Evolutionary conservation across 2,888 invertebrate species (phyloP).

Genomic region (Phasia obesa): DNA sequence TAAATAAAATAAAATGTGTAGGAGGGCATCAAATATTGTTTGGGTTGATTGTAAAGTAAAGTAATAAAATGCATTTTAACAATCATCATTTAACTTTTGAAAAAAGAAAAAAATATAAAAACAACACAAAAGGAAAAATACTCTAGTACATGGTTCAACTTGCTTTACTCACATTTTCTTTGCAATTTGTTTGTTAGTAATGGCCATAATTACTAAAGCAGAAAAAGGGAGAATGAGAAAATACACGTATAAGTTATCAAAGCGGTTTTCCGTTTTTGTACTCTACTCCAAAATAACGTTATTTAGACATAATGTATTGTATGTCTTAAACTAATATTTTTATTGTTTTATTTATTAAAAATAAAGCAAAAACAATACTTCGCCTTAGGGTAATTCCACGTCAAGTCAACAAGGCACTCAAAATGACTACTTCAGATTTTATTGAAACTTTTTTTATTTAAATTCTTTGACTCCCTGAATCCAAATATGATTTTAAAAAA

Average conservation of each 20-base stretch:
- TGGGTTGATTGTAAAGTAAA: slow-evolving; percentile 1
- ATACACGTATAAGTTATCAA: neutral
- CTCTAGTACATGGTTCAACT: neutral
- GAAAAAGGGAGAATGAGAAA: neutral
- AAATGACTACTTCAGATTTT: too few species aligned
- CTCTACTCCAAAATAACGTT: too few species aligned
- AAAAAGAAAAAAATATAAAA: slow-evolving; percentile 15
- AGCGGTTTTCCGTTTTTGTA: too few species aligned
- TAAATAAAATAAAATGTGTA: slow-evolving; percentile 2
- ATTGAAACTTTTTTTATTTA: too few species aligned
- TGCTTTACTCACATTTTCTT: slow-evolving; percentile 10
- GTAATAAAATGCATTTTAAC: slow-evolving; percentile 43
- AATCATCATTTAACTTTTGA: slow-evolving; percentile 55
- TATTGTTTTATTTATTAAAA: too few species aligned
- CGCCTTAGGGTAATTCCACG: too few species aligned
- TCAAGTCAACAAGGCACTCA: too few species aligned
- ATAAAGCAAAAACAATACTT: too few species aligned
- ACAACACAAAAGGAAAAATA: neutral
- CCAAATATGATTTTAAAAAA: too few species aligned
- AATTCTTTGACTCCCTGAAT: too few species aligned
- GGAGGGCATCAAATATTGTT: neutral
- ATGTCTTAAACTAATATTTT: too few species aligned
- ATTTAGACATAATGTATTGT: too few species aligned
- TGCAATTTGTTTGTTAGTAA: slow-evolving; percentile 24
- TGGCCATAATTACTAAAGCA: slow-evolving; percentile 46